A percentile compares a stretch with the other conserved stretches of the same genome.
Conservation (phyloP, 2,797 vertebrate genomes). For the Hypotaenidia okinawae region DNA sequence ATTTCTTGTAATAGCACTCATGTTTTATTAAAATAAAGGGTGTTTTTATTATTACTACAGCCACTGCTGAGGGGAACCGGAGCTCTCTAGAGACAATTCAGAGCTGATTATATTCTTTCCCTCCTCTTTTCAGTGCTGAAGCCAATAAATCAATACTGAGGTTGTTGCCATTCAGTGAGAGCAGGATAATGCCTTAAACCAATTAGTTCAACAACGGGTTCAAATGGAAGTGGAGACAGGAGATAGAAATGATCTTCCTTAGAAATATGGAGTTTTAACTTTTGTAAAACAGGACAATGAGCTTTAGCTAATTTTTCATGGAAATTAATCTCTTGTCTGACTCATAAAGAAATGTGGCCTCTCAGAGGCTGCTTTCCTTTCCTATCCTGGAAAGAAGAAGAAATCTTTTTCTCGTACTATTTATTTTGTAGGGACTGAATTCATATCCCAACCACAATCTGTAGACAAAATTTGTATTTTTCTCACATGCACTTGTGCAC, state of each 20-base stretch:
- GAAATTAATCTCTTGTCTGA: neutral
- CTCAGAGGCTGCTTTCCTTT: neutral
- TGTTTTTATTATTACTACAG: neutral
- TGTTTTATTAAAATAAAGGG: conserved; percentile 1
- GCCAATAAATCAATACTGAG: neutral
- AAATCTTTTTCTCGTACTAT: neutral
- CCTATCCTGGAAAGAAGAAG: neutral
- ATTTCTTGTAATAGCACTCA: neutral
- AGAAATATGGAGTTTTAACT: neutral
- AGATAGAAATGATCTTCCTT: neutral
- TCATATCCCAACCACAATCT: neutral
- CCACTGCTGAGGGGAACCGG: neutral
- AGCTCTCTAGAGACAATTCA: neutral
- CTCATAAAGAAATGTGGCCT: neutral
- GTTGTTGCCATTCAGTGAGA: neutral
- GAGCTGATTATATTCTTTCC: neutral
- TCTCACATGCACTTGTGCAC: neutral
- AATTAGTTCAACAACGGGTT: neutral
- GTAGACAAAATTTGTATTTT: neutral
- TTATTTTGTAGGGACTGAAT: neutral
- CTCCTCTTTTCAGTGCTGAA: neutral
- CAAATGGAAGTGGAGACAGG: neutral
- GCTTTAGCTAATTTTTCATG: neutral
- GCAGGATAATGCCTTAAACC: neutral
- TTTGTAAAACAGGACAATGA: neutral